Conservation (phyloP, 35 echinoderm and acorn worm species). For the Anneissia japonica region DNA sequence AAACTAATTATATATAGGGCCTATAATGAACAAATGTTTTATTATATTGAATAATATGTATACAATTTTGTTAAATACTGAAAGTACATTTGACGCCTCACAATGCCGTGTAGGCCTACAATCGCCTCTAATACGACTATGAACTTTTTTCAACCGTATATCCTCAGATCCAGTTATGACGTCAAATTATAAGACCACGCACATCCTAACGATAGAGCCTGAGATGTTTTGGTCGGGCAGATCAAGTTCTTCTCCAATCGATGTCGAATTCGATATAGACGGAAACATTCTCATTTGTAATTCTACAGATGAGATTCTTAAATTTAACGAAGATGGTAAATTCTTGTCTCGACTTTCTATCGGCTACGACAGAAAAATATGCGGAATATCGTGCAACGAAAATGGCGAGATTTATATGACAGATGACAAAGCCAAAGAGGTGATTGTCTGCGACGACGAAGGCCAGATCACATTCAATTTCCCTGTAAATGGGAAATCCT, state of each 20-base stretch:
- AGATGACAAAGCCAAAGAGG: background rate
- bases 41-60: too few relatives aligned
- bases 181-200: background rate
- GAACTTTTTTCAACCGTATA: too few relatives aligned
- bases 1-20: too few relatives aligned
- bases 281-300: background rate
- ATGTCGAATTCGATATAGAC: background rate
- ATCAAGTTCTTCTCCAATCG: background rate
- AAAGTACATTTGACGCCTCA: too few relatives aligned
- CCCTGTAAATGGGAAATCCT: background rate
- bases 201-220: background rate
- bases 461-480: background rate
- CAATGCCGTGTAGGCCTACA: too few relatives aligned
- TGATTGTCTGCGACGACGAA: background rate
- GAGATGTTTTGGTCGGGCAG: background rate
- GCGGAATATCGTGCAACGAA: background rate
- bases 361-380: background rate
- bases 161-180: background rate
- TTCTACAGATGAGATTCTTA: background rate
- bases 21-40: too few relatives aligned
- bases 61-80: too few relatives aligned
- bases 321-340: background rate
- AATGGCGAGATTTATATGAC: background rate
- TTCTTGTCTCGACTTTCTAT: background rate
- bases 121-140: too few relatives aligned